Percentiles rank a stretch among this genome's conserved stretches.
Evolutionary conservation across 2,888 invertebrate species (phyloP).

Genomic region (Camptogramma bilineatum): DNA sequence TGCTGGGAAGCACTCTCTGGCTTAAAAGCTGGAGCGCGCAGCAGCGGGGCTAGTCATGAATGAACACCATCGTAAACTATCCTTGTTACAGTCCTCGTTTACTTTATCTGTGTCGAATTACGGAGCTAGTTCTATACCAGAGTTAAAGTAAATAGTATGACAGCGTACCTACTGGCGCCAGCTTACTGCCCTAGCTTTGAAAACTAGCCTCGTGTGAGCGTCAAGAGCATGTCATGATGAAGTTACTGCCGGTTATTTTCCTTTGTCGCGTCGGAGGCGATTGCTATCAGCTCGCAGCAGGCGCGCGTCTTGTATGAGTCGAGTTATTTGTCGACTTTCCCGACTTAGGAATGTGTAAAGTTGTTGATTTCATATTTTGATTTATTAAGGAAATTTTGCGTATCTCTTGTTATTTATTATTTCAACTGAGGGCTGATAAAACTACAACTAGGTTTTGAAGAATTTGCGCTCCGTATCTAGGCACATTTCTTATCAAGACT

Average conservation of each 20-base stretch:
- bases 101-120: background rate
- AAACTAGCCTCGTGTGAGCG: background rate
- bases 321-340: conserved; percentile 26
- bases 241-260: conserved; percentile 31
- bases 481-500: background rate
- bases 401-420: background rate
- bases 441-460: background rate
- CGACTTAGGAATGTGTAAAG: conserved; percentile 28
- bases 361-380: conserved; percentile 26
- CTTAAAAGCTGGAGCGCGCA: too few relatives aligned
- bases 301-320: conserved; percentile 28
- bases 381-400: conserved; percentile 8
- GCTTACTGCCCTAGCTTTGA: background rate
- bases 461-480: background rate
- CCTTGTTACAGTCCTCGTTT: too few relatives aligned
- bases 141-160: background rate
- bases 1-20: too few relatives aligned
- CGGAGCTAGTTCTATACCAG: background rate
- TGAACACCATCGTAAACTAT: too few relatives aligned
- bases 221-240: conserved; percentile 21
- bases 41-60: too few relatives aligned
- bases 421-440: background rate
- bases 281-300: conserved; percentile 30
- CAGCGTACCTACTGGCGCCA: background rate
- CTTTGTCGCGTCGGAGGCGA: conserved; percentile 28